phyloP scores from a whole-genome alignment of 2,113 vertebrate species.

The Forbesichthys papilliferus region DNA sequence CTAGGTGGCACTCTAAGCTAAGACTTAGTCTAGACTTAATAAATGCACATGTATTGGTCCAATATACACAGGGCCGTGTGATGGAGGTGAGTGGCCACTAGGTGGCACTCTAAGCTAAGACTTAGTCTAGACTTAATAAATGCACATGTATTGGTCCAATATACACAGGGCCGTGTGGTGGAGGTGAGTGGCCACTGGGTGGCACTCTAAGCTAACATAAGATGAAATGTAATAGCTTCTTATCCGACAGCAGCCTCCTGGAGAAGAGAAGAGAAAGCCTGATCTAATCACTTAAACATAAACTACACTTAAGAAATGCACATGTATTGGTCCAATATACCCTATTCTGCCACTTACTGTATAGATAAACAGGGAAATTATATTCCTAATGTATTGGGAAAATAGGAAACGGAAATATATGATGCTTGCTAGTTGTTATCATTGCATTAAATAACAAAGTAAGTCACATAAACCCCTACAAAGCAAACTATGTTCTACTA shows the following conservation, averaged over 20 bases:
- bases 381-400: too few species aligned
- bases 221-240: neutral
- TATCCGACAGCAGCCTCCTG: neutral
- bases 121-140: neutral
- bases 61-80: neutral
- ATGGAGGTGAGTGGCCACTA: constrained; percentile 26
- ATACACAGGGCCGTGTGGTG: neutral
- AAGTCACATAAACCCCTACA: too few species aligned
- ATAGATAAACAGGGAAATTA: too few species aligned
- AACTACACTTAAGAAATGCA: neutral
- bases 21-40: neutral
- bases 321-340: too few species aligned
- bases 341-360: too few species aligned
- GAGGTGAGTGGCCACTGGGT: constrained; percentile 44
- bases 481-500: too few species aligned
- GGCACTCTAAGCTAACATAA: neutral
- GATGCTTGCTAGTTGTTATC: too few species aligned
- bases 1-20: constrained; percentile 37
- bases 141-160: too few species aligned
- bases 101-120: constrained; percentile 29
- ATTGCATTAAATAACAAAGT: too few species aligned
- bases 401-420: too few species aligned
- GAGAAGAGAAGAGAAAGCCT: neutral
- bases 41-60: too few species aligned
- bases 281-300: neutral